These are phyloP conservation scores for Tragelaphus scriptus DNA, from an alignment of 2,113 vertebrate genomes.

Conservation along the genomic window DNA sequence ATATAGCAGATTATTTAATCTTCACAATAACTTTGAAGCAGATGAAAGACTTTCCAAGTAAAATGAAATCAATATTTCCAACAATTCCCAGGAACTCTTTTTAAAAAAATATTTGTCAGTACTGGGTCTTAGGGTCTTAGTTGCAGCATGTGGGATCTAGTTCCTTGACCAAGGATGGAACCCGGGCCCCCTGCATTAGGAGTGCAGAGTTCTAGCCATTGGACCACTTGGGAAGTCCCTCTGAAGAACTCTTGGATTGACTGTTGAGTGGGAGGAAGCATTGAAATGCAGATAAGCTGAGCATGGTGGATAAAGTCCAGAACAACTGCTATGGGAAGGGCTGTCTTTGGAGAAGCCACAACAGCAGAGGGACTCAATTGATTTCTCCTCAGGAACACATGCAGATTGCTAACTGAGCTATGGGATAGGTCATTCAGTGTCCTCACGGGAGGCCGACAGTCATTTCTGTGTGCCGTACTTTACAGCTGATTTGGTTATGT, in stretches of 20 bases:
- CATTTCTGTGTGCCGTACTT: not conserved
- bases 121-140: not conserved
- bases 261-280: slow-evolving; percentile 85
- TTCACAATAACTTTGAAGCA: slow-evolving; percentile 56
- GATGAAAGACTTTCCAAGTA: slow-evolving; percentile 89
- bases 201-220: not conserved
- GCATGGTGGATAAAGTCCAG: not conserved
- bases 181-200: not conserved
- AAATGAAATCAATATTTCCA: slow-evolving; percentile 91
- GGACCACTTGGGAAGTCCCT: not conserved
- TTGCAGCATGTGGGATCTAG: not conserved
- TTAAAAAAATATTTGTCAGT: not conserved
- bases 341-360: not conserved
- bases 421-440: not conserved
- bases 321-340: not conserved
- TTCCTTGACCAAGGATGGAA: not conserved
- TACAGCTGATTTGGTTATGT: not conserved
- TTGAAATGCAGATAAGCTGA: slow-evolving; percentile 84
- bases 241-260: not conserved
- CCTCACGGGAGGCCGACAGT: not conserved
- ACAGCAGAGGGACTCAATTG: not conserved
- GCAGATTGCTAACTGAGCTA: not conserved
- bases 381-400: not conserved
- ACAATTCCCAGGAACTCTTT: slow-evolving; percentile 82
- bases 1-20: not conserved